Evolutionary conservation across 92 coral and sea anemone genomes (phyloP), one percentile per base, ranked within the genome.

Genomic region (Siderastrea siderea): DNA sequence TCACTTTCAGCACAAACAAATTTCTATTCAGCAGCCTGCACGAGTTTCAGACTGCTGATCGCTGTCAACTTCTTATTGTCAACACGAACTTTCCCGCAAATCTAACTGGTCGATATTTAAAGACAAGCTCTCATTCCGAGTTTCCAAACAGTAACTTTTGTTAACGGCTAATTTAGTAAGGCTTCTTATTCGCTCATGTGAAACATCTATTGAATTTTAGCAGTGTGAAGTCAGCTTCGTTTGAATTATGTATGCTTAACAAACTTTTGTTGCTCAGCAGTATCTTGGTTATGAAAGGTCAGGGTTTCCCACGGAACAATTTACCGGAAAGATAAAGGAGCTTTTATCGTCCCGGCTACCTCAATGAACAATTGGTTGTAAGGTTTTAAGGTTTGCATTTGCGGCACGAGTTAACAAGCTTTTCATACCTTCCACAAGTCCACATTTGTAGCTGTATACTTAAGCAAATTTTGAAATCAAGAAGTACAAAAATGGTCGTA

Each of bases 211-310:
- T 81, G 47, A 55, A 13, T 81, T 3, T n/a, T 54, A 77, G 17
- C 86, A 46, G 86, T 26, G 6, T 46, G 77, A 26, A 45, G 38
- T 55, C 47, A 69, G 53, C 51, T 12, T 16, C 47, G 0, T 54
- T 58, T 68, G 60, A 81, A 81, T 68, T 55, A 81, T 68, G 77
- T 55, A 81, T 81, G 44, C 9, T 38, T 59, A 11, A 66, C 71
- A 7, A 44, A 44, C 71, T 67, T 5, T 67, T 67, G 71, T 67
- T 44, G 43, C 4, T 6, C 71, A 26, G 38, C 38, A 26, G 38
- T 26, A 0, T 26, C 38, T 26, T 26, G 38, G 38, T 26, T 26
- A 26, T 26, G 0, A 26, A 26, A 26, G 38, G 38, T 26, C 38
- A 26, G 38, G 38, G 38, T 26, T 26, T 26, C 38, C 38, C 38